Conservation (phyloP, 2,888 invertebrate genomes). For the Yponomeuta plumbellus region DNA sequence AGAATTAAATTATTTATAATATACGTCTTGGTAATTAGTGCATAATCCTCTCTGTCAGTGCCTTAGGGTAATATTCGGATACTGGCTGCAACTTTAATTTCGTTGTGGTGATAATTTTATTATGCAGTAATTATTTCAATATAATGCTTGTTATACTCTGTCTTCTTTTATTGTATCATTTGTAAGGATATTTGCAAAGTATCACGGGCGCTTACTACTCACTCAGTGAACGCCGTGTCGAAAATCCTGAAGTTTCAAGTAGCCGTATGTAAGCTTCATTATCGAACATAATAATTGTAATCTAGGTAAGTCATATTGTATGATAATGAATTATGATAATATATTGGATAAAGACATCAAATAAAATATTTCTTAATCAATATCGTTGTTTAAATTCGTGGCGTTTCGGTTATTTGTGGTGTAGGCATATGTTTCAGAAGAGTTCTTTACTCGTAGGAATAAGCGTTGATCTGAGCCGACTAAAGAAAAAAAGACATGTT, state of each 20-base stretch:
- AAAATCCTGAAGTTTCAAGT: constrained; percentile 51
- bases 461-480: too few species aligned
- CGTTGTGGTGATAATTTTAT: neutral
- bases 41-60: constrained; percentile 69
- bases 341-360: constrained; percentile 70
- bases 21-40: constrained; percentile 52
- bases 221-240: constrained; percentile 54
- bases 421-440: too few species aligned
- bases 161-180: neutral
- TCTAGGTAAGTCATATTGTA: constrained; percentile 68
- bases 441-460: too few species aligned
- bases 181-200: constrained; percentile 17
- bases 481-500: too few species aligned
- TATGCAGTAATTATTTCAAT: neutral
- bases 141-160: constrained; percentile 36
- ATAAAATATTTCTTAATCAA: constrained; percentile 55
- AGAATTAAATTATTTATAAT: constrained; percentile 57
- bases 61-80: constrained; percentile 66
- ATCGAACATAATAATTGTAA: constrained; percentile 45
- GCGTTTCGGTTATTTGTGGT: neutral
- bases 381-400: constrained; percentile 21
- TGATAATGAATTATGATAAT: constrained; percentile 46
- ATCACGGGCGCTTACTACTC: constrained; percentile 17
- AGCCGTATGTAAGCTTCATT: constrained; percentile 30
- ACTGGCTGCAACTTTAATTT: constrained; percentile 35